phyloP scores from a whole-genome alignment of 1,140 invertebrate species.

The Planococcus citri region DNA sequence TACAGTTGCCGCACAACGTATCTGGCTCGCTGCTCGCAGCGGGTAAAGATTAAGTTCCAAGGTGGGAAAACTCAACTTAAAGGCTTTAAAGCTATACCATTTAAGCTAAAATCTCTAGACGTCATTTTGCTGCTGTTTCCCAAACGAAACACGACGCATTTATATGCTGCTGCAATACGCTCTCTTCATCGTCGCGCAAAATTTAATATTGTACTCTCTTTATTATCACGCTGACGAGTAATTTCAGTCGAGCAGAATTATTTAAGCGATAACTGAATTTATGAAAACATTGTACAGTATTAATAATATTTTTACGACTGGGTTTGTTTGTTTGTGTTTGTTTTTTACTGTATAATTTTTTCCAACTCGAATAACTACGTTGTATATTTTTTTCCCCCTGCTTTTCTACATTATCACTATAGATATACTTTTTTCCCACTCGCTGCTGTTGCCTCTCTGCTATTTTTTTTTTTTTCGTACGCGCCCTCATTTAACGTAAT shows the following conservation, averaged over 20 bases:
- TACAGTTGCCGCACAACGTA: conserved; percentile 9
- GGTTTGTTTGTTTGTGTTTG: not conserved
- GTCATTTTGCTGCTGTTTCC: conserved; percentile 13
- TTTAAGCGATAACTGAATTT: not conserved
- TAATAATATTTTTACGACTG: not conserved
- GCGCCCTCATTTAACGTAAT: too few relatives aligned
- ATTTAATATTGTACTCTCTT: conserved; percentile 8
- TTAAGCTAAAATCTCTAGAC: conserved; percentile 13
- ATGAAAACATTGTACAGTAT: not conserved
- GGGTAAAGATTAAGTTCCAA: conserved; percentile 10
- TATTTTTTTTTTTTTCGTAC: too few relatives aligned
- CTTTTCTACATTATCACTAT: too few relatives aligned
- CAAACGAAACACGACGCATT: conserved; percentile 1
- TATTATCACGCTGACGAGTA: conserved; percentile 2
- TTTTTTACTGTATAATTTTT: not conserved
- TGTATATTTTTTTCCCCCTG: too few relatives aligned
- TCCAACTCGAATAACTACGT: too few relatives aligned
- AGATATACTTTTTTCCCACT: too few relatives aligned
- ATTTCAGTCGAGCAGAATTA: not conserved
- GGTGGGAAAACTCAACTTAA: not conserved
- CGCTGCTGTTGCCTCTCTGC: too few relatives aligned
- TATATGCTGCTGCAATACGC: not conserved
- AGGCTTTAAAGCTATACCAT: conserved; percentile 10
- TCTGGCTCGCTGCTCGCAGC: conserved; percentile 1
- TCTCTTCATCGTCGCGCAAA: not conserved